phyloP scores from a whole-genome alignment of 2,888 invertebrate genomes.

The Alloplasta piceator region DNA sequence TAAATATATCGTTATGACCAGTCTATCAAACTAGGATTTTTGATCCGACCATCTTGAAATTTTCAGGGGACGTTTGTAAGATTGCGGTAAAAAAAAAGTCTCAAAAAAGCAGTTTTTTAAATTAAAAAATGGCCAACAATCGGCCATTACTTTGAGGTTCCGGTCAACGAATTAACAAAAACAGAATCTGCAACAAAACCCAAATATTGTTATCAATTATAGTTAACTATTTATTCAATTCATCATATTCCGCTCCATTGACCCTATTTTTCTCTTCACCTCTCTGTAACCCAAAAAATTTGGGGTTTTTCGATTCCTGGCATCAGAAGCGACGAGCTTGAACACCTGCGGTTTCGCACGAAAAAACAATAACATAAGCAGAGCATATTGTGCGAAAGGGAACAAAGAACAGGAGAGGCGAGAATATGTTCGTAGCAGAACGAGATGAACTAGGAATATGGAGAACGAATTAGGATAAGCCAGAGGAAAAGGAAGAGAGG shows the following conservation, averaged over 20 bases:
- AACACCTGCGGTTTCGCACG: conserved; percentile 7
- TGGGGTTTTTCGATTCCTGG: not conserved
- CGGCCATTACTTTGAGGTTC: too few relatives aligned
- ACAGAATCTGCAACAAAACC: too few relatives aligned
- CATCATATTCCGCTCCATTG: conserved; percentile 19
- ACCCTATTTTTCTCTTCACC: not conserved
- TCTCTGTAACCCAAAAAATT: not conserved
- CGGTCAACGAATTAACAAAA: too few relatives aligned
- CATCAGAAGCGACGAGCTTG: conserved; percentile 3
- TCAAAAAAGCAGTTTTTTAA: too few relatives aligned
- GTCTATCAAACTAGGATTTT: too few relatives aligned
- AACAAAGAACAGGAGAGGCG: conserved; percentile 36
- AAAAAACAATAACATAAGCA: not conserved
- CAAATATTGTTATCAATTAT: too few relatives aligned
- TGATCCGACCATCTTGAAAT: too few relatives aligned
- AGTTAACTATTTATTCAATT: conserved; percentile 10
- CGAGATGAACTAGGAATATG: conserved; percentile 19
- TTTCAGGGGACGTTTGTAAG: too few relatives aligned
- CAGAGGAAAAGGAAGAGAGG: conserved; percentile 47
- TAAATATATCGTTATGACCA: too few relatives aligned
- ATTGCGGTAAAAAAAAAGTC: too few relatives aligned
- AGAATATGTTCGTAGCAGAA: conserved; percentile 34
- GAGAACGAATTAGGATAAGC: conserved; percentile 57
- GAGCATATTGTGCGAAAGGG: conserved; percentile 4
- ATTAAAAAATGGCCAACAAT: too few relatives aligned